Percentiles rank a stretch among this genome's conserved stretches.
These are phyloP conservation scores for Epinephelus awoara DNA, from an alignment of 2,797 vertebrate genomes.

Conservation along the genomic window DNA sequence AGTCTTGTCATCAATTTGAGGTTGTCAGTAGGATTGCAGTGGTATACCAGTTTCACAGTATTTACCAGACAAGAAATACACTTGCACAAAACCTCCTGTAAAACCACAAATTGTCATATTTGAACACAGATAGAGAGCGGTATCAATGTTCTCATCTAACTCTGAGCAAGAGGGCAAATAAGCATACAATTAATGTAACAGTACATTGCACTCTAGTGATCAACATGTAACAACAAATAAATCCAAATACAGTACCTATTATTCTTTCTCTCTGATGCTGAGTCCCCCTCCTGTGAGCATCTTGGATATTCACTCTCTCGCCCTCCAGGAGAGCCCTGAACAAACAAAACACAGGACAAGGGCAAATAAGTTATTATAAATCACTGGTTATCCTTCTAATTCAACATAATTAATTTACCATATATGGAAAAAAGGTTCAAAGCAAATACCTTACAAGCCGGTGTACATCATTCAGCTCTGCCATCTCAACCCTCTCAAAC, in stretches of 20 bases:
- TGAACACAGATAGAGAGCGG: background rate
- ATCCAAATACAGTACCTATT: slow-evolving; percentile 79
- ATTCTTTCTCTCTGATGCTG: slow-evolving; percentile 83
- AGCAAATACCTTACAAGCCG: slow-evolving; percentile 74
- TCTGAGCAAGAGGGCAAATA: background rate
- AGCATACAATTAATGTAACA: too few relatives aligned
- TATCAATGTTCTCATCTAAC: background rate
- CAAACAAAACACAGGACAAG: slow-evolving; percentile 29
- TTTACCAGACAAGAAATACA: background rate
- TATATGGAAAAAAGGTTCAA: slow-evolving; percentile 1
- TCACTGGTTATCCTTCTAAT: background rate
- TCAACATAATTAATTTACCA: background rate
- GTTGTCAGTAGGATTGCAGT: background rate
- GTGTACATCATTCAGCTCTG: slow-evolving; percentile 74
- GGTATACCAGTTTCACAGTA: too few relatives aligned
- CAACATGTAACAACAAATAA: slow-evolving; percentile 11
- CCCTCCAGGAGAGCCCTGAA: slow-evolving; percentile 93
- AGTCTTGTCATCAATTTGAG: background rate
- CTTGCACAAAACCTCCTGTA: background rate
- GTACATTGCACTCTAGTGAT: slow-evolving; percentile 1
- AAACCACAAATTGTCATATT: background rate
- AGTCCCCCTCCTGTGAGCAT: slow-evolving; percentile 84
- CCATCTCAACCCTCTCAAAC: slow-evolving; percentile 75
- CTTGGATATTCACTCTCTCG: slow-evolving; percentile 86
- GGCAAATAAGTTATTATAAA: background rate